Evolutionary conservation across 2,888 invertebrate genomes (phyloP).

Genomic region (Maniola hyperantus): DNA sequence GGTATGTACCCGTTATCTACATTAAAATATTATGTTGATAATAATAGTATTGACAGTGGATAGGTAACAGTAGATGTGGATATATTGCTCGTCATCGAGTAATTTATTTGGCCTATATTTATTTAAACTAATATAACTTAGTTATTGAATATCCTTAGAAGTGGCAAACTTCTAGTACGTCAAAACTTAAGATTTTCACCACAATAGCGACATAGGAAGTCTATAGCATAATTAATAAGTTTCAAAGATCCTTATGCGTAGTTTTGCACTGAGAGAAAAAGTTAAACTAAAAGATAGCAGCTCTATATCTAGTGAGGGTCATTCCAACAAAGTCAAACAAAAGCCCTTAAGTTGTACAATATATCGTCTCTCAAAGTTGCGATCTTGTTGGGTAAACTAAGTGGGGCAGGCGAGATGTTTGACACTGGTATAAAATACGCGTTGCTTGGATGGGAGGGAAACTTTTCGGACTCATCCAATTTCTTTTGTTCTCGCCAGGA

Average conservation of each 20-base stretch:
- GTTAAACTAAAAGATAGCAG: conserved; percentile 13
- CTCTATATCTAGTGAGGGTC: conserved; percentile 32
- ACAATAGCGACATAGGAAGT: neutral
- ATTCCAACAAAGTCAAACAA: conserved; percentile 37
- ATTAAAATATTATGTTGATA: too few species aligned
- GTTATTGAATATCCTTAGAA: neutral
- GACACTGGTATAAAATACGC: conserved; percentile 58
- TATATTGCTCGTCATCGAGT: too few species aligned
- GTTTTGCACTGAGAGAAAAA: conserved; percentile 15
- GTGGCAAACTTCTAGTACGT: neutral
- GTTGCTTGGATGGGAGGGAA: conserved; percentile 33
- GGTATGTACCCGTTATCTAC: too few species aligned
- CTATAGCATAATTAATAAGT: neutral
- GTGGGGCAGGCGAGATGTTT: conserved; percentile 49
- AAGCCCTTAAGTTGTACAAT: conserved; percentile 40
- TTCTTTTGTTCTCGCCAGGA: conserved; percentile 1
- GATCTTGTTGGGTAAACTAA: conserved; percentile 40
- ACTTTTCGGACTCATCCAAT: conserved; percentile 14
- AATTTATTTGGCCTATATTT: too few species aligned
- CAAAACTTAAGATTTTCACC: neutral
- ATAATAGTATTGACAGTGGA: too few species aligned
- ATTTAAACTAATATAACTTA: too few species aligned
- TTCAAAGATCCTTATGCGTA: neutral
- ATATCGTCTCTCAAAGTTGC: conserved; percentile 41
- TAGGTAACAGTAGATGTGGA: too few species aligned